Conservation (phyloP, 2,113 vertebrate species). For the Plecotus auritus region DNA sequence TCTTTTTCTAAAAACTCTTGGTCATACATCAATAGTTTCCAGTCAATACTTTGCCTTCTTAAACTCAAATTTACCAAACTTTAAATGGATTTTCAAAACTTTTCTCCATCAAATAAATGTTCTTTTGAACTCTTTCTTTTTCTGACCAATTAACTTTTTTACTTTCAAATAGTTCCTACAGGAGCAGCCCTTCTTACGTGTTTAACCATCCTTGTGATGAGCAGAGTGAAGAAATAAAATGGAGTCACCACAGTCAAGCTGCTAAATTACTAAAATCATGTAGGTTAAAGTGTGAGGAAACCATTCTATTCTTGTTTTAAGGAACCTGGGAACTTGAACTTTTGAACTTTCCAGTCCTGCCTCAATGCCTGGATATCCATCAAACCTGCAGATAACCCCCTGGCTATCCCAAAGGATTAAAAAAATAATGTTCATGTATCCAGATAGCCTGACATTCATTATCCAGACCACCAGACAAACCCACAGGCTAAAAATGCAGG, state of each 20-base stretch:
- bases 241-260: background rate
- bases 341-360: background rate
- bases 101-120: background rate
- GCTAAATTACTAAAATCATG: background rate
- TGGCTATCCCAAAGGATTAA: background rate
- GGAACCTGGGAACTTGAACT: background rate
- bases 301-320: background rate
- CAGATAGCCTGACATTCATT: background rate
- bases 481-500: background rate
- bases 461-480: background rate
- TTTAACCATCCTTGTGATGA: background rate
- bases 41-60: background rate
- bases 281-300: background rate
- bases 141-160: background rate
- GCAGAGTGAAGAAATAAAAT: background rate
- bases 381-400: no score
- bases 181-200: background rate
- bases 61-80: constrained; percentile 27
- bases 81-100: constrained; percentile 42
- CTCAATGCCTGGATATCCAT: background rate
- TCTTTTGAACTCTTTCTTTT: background rate
- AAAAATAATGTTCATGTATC: no score
- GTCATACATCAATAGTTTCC: background rate
- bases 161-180: background rate
- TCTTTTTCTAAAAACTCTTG: background rate